Evolutionary conservation across 2,888 invertebrate genomes (phyloP).

Genomic region (Troides helena): DNA sequence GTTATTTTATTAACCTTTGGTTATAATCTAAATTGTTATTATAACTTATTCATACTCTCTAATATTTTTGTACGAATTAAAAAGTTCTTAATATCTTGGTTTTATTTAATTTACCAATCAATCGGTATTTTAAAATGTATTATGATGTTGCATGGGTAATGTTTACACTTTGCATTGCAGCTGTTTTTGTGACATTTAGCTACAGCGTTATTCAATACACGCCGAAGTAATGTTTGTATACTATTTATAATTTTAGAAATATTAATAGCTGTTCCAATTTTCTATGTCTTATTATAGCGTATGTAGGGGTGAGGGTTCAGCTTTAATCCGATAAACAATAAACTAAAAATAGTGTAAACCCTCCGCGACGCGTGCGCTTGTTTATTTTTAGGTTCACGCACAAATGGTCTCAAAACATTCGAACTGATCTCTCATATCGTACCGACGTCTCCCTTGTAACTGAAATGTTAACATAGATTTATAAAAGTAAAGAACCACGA

Average conservation of each 20-base stretch:
- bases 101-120: no score
- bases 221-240: no score
- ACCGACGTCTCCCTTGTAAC: conserved; percentile 18
- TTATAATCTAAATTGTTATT: no score
- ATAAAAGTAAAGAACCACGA: not conserved
- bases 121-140: no score
- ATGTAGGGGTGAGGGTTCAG: conserved; percentile 34
- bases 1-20: no score
- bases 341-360: conserved; percentile 63
- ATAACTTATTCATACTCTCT: no score
- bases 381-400: conserved; percentile 60
- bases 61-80: no score
- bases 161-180: no score
- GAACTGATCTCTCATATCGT: conserved; percentile 45
- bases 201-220: no score
- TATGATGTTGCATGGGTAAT: no score
- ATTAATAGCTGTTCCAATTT: conserved; percentile 1
- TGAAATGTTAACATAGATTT: conserved; percentile 11
- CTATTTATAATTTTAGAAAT: not conserved
- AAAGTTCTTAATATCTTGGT: no score
- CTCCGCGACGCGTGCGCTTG: conserved; percentile 55
- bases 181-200: no score
- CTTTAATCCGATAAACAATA: conserved; percentile 41
- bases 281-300: not conserved
- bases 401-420: conserved; percentile 49